Conservation (phyloP, 2,888 invertebrate genomes). For the Hymenopus coronatus region DNA sequence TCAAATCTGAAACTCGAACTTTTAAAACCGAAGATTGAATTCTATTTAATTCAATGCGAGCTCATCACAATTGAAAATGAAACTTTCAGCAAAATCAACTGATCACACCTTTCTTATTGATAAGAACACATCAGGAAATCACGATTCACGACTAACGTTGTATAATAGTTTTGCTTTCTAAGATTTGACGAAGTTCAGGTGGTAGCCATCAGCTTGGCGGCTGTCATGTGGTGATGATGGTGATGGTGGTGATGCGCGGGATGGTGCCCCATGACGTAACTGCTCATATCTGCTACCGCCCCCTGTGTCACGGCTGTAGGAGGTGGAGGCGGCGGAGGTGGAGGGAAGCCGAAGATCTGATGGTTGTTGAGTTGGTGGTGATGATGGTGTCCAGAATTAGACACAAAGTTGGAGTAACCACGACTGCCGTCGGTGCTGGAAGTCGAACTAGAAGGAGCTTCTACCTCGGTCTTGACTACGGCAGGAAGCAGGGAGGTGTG, state of each 20-base stretch:
- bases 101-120: not conserved
- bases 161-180: not conserved
- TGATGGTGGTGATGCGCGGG: conserved; percentile 41
- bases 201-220: conserved; percentile 80
- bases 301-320: not conserved
- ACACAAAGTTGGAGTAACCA: not conserved
- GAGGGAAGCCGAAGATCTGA: conserved; percentile 24
- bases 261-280: conserved; percentile 29
- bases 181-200: conserved; percentile 50
- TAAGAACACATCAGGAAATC: not conserved
- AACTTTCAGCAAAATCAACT: too few relatives aligned
- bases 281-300: conserved; percentile 7
- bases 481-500: conserved; percentile 57
- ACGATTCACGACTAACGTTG: not conserved
- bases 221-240: conserved; percentile 81
- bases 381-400: not conserved
- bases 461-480: conserved; percentile 31
- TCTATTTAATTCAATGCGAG: too few relatives aligned
- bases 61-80: too few relatives aligned
- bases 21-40: too few relatives aligned
- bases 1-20: too few relatives aligned
- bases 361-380: conserved; percentile 27
- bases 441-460: conserved; percentile 17
- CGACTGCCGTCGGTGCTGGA: conserved; percentile 1
- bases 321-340: conserved; percentile 19